Evolutionary conservation across 1,140 invertebrate species (phyloP).

Genomic region (Geopemphigus sp.): DNA sequence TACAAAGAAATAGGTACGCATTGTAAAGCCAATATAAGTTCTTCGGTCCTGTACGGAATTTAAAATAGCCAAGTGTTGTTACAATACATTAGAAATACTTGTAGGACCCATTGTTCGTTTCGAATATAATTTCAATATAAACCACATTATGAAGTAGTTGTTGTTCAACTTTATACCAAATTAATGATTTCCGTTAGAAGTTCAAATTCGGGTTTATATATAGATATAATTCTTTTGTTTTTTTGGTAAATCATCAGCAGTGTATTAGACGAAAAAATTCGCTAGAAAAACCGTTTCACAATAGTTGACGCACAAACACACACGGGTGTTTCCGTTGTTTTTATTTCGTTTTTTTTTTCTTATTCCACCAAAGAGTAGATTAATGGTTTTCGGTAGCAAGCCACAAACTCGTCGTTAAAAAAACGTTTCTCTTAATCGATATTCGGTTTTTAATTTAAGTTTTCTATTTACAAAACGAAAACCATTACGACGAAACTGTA

Average conservation of each 20-base stretch:
- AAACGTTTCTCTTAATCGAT: neutral
- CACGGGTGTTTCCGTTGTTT: no score
- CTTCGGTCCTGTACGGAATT: neutral
- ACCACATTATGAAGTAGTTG: neutral
- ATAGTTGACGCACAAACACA: no score
- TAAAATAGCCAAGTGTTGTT: neutral
- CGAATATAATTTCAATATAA: neutral
- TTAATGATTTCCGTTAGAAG: no score
- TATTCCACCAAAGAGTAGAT: conserved; percentile 1
- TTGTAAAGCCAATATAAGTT: no score
- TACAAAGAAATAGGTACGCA: neutral
- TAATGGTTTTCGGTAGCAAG: neutral
- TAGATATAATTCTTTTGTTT: no score
- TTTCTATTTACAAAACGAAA: conserved; percentile 14
- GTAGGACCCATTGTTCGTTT: neutral
- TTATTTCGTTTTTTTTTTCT: neutral
- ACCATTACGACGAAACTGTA: conserved; percentile 1
- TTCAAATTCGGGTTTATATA: no score
- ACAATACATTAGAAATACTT: neutral
- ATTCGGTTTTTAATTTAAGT: conserved; percentile 16
- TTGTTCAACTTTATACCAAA: no score
- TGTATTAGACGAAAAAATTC: no score
- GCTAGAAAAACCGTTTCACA: no score
- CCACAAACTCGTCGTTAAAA: neutral
- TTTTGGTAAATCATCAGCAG: no score